A percentile compares a stretch with the other conserved stretches of the same genome.
These are phyloP conservation scores for Tricholauxania praeusta DNA, from an alignment of 2,888 invertebrate species.

Conservation along the genomic window DNA sequence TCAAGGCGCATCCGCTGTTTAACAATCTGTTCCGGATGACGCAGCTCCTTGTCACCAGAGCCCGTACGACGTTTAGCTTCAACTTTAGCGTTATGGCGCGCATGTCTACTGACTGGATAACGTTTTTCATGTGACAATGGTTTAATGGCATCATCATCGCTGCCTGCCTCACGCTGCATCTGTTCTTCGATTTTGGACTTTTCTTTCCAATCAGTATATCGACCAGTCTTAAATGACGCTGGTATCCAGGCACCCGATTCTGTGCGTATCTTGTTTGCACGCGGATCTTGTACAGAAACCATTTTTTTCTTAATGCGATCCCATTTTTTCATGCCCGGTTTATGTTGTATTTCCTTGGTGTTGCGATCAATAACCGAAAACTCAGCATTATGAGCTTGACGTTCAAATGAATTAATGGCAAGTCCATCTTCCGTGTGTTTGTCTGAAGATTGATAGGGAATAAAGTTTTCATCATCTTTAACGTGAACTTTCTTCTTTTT, in stretches of 20 bases:
- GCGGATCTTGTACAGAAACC: conserved; percentile 74
- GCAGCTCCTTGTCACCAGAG: conserved; percentile 73
- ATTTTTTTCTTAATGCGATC: conserved; percentile 97
- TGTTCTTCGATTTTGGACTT: conserved; percentile 71
- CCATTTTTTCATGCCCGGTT: conserved; percentile 82
- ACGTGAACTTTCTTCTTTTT: conserved; percentile 68
- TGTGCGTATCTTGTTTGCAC: conserved; percentile 86
- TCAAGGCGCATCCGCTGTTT: conserved; percentile 75
- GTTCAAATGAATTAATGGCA: conserved; percentile 83
- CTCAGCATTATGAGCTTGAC: conserved; percentile 82
- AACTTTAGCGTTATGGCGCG: conserved; percentile 81
- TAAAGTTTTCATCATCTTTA: conserved; percentile 84
- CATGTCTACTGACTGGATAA: conserved; percentile 77
- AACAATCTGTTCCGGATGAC: conserved; percentile 81
- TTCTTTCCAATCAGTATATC: conserved; percentile 89
- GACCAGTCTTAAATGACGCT: conserved; percentile 92
- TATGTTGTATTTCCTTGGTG: conserved; percentile 74
- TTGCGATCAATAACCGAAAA: conserved; percentile 88
- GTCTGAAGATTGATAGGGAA: conserved; percentile 87
- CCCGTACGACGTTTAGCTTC: conserved; percentile 71
- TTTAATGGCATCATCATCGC: conserved; percentile 57
- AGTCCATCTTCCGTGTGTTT: conserved; percentile 81
- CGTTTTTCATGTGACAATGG: conserved; percentile 59
- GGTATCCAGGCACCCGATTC: conserved; percentile 97
- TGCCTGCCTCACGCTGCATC: conserved; percentile 60